Evolutionary conservation across 2,113 vertebrate species (phyloP).

Genomic region (Sardina pilchardus): DNA sequence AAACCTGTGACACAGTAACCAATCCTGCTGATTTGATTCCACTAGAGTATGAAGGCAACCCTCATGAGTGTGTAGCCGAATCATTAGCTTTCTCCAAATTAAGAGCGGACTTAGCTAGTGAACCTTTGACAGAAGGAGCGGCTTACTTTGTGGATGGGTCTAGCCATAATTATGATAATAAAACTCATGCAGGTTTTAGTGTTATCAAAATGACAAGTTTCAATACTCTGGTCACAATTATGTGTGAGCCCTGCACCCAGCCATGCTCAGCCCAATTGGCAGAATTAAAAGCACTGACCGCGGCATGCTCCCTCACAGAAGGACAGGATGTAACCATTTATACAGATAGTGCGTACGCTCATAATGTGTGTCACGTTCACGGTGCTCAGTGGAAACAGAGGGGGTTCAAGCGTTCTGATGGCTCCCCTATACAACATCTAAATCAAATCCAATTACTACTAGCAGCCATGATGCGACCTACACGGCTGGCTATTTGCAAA

Average conservation of each 20-base stretch:
- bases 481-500: not conserved
- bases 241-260: not conserved
- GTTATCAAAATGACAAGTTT: not conserved
- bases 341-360: not conserved
- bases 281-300: not conserved
- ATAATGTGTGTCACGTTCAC: not conserved
- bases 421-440: not conserved
- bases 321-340: not conserved
- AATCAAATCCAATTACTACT: not conserved
- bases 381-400: not conserved
- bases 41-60: not conserved
- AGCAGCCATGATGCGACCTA: not conserved
- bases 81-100: not conserved
- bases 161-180: not conserved
- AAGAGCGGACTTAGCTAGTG: not conserved
- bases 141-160: not conserved
- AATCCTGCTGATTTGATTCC: not conserved
- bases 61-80: not conserved
- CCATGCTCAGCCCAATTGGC: not conserved
- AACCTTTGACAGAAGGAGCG: not conserved
- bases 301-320: not conserved
- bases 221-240: not conserved
- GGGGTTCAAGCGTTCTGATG: not conserved
- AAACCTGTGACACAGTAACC: not conserved
- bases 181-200: not conserved